Base-by-base conservation (phyloP, 2,888 invertebrate species). In the Acrobasis repandana region DNA sequence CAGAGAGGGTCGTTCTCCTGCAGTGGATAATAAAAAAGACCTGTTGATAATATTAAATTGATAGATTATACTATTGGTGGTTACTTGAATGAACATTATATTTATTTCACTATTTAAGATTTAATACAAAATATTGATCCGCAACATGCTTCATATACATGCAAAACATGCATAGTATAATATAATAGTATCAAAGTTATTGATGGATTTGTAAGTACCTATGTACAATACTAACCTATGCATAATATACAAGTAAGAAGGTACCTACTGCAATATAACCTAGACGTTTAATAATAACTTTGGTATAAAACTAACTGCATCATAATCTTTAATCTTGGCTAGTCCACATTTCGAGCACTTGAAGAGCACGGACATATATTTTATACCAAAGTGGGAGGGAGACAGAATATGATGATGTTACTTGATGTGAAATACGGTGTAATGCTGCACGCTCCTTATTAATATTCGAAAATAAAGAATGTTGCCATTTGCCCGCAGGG, bases 401-500 rank as follows among this genome's bases (percentile, higher is more conserved):
- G 82, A 83, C 3, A 62, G 61, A 69, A 65, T 64, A 76, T 74
- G 74, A 76, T 81, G 80, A 86, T 83, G 80, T 88, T 85, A 79
- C 85, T 80, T 79, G 81, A 85, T 84, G 88, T 89, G 87, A 90
- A 86, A 88, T 89, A 89, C 89, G 84, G 86, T 84, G 86, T 90
- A 90, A 88, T 87, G 87, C 79, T 86, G 86, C 86, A 83, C 83
- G 83, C 85, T 87, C 80, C 87, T 88, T 90, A 88, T 89, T 90
- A 90, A 90, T 88, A 90, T 90, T 88, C 87, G 79, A 88, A 89
- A 90, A 88, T 88, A 89, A 90, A 90, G 85, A 90, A 90, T 89
- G 84, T 86, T 86, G 81, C 88, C 85, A 86, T 85, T 78, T 80
- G 83, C 85, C 89, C 84, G 76, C 71, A 69, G 86, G 89, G 77